Conservation (phyloP, 2,797 vertebrate genomes). For the Xenentodon cancila region DNA sequence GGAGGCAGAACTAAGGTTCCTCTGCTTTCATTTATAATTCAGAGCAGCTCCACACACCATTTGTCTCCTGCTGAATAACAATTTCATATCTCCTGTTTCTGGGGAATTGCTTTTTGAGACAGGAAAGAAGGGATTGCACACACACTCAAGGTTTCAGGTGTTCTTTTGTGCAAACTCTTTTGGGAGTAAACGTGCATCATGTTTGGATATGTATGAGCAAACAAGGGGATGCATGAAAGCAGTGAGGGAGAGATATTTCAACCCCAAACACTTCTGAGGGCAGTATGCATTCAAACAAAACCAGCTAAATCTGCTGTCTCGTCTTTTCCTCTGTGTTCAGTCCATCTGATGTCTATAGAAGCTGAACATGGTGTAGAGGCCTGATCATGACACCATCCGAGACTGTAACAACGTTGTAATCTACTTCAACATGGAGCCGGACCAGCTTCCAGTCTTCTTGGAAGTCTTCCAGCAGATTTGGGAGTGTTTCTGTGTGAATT, state of each 20-base stretch:
- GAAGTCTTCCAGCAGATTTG: too few relatives aligned
- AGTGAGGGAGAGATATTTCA: constrained; percentile 5
- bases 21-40: constrained; percentile 82
- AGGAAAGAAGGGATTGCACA: constrained; percentile 23
- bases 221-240: constrained; percentile 28
- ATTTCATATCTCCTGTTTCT: constrained; percentile 73
- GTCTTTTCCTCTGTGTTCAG: too few relatives aligned
- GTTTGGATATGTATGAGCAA: constrained; percentile 40
- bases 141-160: constrained; percentile 57
- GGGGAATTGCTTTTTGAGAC: constrained; percentile 63
- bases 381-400: too few relatives aligned
- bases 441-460: too few relatives aligned
- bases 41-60: constrained; percentile 67
- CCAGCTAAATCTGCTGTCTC: too few relatives aligned
- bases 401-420: too few relatives aligned
- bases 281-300: too few relatives aligned
- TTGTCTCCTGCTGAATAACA: constrained; percentile 72
- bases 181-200: constrained; percentile 49
- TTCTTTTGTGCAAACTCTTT: constrained; percentile 54
- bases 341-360: too few relatives aligned
- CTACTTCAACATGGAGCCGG: too few relatives aligned
- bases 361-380: too few relatives aligned
- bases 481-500: too few relatives aligned
- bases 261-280: constrained; percentile 22
- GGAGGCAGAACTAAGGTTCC: constrained; percentile 72